Base-by-base conservation (phyloP, 1,140 invertebrate species). In the Leptinotarsa undecemlineata region DNA sequence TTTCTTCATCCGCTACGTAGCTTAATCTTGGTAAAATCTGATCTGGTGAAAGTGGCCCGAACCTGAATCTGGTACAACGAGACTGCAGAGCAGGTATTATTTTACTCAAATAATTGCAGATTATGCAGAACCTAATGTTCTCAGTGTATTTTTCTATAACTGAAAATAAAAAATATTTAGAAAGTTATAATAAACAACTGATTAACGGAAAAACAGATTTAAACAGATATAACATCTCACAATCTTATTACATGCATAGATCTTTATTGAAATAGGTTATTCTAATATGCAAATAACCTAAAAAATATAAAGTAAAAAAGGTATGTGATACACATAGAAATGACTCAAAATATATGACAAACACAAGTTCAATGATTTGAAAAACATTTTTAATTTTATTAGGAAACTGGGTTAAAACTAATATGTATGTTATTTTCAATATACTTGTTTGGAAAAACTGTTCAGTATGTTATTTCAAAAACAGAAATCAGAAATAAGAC, bases 61-160 rank as follows among this genome's bases (percentile, higher is more conserved):
- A 99, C 74, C 98, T 90, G 82, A 99, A 99, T 73, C 97, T 90
- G 1, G 98, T 99, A 85, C 98, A 99, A 76, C 98, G 88, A 20
- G 98, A 99, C 85, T 99, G 98, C 57, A 99, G 86, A 1, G 98
- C 98, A 23, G 98, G 98, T 78, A 98, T 99, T 26, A 99, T 99
- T 88, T 99, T 99, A 74, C 95, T 95, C 61, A 99, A 85, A 85
- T 99, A 99, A 86, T 99, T 99, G 86, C 98, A 99, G 82, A 99
- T 99, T 62, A 99, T 93, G 84, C 98, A 99, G 85, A 99, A 99
- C 33, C 98, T 88, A 1, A 98, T 95, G 86, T 99, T 99, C 74
- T 98, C 96, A 23, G 98, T 99, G 82, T 97, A 99, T 84, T 99
- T 99, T 86, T 99, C 98, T 84, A 99, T 98, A 80, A 99, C 82